Conservation (phyloP, 2,113 vertebrate genomes). For the Toxostoma redivivum region DNA sequence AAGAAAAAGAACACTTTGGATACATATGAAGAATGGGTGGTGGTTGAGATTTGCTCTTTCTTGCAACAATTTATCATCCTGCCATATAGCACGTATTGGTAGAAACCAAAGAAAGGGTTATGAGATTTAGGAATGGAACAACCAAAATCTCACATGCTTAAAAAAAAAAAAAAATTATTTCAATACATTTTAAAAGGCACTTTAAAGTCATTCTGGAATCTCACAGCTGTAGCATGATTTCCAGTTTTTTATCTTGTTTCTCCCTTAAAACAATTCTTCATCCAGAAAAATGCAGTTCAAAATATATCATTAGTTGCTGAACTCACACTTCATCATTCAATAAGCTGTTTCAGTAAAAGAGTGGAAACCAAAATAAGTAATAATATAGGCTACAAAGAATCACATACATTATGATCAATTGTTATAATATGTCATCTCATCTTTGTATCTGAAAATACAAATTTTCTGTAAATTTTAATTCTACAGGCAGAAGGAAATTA, state of each 20-base stretch:
- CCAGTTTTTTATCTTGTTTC: not conserved
- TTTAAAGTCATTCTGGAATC: not conserved
- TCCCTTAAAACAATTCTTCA: not conserved
- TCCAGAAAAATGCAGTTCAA: not conserved
- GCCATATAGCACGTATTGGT: not conserved
- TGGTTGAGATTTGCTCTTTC: not conserved
- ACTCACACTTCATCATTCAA: constrained; percentile 6
- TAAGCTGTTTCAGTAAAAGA: not conserved
- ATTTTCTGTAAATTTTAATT: not conserved
- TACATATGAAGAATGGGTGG: not conserved
- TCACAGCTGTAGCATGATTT: not conserved
- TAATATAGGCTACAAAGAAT: not conserved
- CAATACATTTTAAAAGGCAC: not conserved
- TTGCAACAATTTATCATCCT: constrained; percentile 19
- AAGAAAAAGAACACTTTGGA: not conserved
- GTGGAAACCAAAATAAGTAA: not conserved
- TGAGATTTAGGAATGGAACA: not conserved
- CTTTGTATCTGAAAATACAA: not conserved
- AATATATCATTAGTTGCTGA: constrained; percentile 27
- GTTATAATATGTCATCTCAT: not conserved
- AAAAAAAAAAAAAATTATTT: not conserved
- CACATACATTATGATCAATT: not conserved
- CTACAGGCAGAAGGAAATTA: not conserved
- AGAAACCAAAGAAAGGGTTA: not conserved
- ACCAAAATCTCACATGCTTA: not conserved